Evolutionary conservation across 2,888 invertebrate genomes (phyloP).

Genomic region (Phytoseiulus persimilis): DNA sequence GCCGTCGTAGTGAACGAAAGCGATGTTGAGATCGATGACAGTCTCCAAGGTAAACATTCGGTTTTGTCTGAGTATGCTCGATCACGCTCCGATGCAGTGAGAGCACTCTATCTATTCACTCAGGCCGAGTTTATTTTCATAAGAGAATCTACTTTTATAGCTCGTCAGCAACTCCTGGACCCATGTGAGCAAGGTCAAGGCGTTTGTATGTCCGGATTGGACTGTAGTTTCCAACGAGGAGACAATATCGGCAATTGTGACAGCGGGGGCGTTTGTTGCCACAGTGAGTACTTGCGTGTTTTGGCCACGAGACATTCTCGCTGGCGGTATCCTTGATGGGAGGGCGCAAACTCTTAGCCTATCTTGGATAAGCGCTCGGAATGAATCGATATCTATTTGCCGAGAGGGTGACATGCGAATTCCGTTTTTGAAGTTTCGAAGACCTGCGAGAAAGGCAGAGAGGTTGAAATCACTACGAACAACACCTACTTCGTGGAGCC

Average conservation of each 20-base stretch:
- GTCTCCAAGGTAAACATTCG: not conserved
- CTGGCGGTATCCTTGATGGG: not conserved
- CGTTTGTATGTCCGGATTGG: slow-evolving; percentile 32
- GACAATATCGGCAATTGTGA: slow-evolving; percentile 34
- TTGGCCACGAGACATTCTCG: too few species aligned
- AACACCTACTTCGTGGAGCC: slow-evolving; percentile 34
- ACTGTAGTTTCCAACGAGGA: slow-evolving; percentile 30
- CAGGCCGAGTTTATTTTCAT: not conserved
- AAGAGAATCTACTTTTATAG: not conserved
- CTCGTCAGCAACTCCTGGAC: slow-evolving; percentile 21
- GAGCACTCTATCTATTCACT: not conserved
- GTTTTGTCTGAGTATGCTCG: not conserved
- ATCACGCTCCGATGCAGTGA: not conserved
- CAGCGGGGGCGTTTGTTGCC: slow-evolving; percentile 27
- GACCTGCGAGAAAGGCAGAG: slow-evolving; percentile 25
- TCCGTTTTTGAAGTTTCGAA: slow-evolving; percentile 20
- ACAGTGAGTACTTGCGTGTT: not conserved
- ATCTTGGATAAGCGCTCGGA: too few species aligned
- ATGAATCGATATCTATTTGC: too few species aligned
- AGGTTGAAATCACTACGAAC: slow-evolving; percentile 24
- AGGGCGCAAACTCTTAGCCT: too few species aligned
- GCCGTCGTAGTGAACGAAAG: not conserved
- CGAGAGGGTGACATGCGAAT: too few species aligned
- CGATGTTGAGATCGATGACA: not conserved
- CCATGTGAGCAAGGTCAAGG: slow-evolving; percentile 29